These are phyloP conservation scores for Amiota minor DNA, from an alignment of 2,888 invertebrate species.

Conservation along the genomic window DNA sequence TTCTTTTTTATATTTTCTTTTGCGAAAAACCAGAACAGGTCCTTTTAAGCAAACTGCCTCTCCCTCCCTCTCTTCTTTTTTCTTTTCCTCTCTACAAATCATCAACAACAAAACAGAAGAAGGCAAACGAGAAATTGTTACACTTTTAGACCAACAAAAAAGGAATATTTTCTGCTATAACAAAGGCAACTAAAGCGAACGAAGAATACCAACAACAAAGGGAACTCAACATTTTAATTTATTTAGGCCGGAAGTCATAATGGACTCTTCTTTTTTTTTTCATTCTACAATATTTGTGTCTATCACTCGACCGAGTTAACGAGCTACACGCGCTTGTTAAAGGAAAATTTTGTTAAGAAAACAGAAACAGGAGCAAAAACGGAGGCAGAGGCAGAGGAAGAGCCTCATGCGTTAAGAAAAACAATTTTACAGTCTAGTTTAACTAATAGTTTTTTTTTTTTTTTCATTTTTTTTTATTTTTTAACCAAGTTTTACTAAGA, in stretches of 20 bases:
- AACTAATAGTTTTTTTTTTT: conserved; percentile 12
- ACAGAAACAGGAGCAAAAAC: background rate
- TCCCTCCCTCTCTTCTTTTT: no score
- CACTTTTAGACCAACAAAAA: no score
- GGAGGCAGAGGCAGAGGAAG: background rate
- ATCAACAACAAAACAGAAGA: conserved; percentile 21
- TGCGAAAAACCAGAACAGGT: conserved; percentile 31
- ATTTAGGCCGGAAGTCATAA: conserved; percentile 35
- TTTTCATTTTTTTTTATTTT: conserved; percentile 28
- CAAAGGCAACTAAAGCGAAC: conserved; percentile 1
- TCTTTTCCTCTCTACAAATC: background rate
- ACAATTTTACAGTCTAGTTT: background rate
- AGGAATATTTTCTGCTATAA: background rate
- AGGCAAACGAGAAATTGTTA: background rate
- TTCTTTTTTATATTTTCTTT: conserved; percentile 13
- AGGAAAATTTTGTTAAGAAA: background rate
- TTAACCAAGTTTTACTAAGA: no score
- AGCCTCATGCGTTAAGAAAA: background rate
- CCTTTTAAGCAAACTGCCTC: conserved; percentile 39
- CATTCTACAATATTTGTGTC: no score
- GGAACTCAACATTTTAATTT: conserved; percentile 30
- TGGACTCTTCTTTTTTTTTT: conserved; percentile 7
- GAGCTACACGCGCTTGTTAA: conserved; percentile 17
- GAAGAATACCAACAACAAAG: background rate
- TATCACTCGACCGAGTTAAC: conserved; percentile 10